phyloP scores from a whole-genome alignment of 2,797 vertebrate genomes.

The Staurois parvus region DNA sequence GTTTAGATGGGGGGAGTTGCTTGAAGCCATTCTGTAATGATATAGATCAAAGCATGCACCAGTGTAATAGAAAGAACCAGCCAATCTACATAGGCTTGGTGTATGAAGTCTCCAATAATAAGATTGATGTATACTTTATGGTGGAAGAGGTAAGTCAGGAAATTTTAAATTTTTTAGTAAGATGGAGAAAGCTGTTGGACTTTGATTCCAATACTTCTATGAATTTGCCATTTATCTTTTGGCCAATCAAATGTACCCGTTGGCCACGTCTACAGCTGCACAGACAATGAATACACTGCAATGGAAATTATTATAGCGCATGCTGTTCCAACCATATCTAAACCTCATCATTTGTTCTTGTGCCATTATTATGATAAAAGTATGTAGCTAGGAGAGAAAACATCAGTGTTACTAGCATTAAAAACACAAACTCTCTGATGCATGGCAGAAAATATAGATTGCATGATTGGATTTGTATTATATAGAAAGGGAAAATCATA shows the following conservation, averaged over 20 bases:
- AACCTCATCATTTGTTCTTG: slow-evolving; percentile 13
- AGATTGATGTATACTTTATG: slow-evolving; percentile 39
- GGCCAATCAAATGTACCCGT: slow-evolving; percentile 26
- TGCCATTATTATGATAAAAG: slow-evolving; percentile 27
- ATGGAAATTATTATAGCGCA: slow-evolving; percentile 13
- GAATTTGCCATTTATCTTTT: slow-evolving; percentile 29
- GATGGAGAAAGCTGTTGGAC: slow-evolving; percentile 8
- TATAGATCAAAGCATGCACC: slow-evolving; percentile 38
- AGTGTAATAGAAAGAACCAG: background rate
- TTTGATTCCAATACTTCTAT: background rate
- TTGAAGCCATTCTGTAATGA: slow-evolving; percentile 26
- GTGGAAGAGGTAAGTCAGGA: background rate
- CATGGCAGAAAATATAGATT: slow-evolving; percentile 1
- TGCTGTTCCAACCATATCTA: background rate
- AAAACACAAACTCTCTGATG: slow-evolving; percentile 39
- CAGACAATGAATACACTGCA: slow-evolving; percentile 10
- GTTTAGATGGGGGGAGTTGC: background rate
- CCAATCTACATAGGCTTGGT: background rate
- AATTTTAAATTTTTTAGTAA: slow-evolving; percentile 1
- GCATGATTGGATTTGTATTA: slow-evolving; percentile 29
- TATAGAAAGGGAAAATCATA: slow-evolving; percentile 24
- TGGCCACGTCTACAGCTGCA: slow-evolving; percentile 3
- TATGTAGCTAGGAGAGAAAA: slow-evolving; percentile 22
- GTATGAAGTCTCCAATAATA: slow-evolving; percentile 34
- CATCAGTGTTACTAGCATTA: slow-evolving; percentile 12